Percentiles rank a stretch among this genome's conserved stretches.
These are phyloP conservation scores for Hymenochirus boettgeri DNA, from an alignment of 2,113 vertebrate species.

Conservation along the genomic window DNA sequence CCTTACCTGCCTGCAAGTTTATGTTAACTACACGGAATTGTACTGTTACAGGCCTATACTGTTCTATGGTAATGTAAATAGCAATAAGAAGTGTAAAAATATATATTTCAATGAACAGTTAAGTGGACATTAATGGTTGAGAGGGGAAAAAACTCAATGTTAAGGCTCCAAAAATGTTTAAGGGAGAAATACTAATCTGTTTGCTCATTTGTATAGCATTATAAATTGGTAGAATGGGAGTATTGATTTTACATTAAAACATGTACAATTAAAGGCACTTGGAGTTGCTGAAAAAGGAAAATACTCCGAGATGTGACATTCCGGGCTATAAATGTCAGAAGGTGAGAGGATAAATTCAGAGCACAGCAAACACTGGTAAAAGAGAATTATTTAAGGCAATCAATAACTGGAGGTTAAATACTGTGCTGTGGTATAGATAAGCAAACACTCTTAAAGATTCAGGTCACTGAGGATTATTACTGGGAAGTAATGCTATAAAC, in stretches of 20 bases:
- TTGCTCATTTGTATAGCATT: conserved; percentile 34
- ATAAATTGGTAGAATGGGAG: conserved; percentile 33
- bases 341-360: conserved; percentile 28
- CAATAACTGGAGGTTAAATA: conserved; percentile 34
- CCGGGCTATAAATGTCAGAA: conserved; percentile 31
- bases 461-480: background rate
- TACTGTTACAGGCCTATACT: too few species aligned
- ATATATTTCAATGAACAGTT: conserved; percentile 30
- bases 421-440: conserved; percentile 21
- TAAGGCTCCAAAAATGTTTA: conserved; percentile 11
- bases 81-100: conserved; percentile 26
- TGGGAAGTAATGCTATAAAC: background rate
- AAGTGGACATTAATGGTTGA: conserved; percentile 25
- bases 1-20: too few species aligned
- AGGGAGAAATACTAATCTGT: conserved; percentile 32
- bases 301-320: conserved; percentile 14
- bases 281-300: conserved; percentile 29
- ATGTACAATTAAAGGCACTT: conserved; percentile 31
- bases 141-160: conserved; percentile 4
- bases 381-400: conserved; percentile 33
- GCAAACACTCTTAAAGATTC: conserved; percentile 20
- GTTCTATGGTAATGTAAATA: too few species aligned
- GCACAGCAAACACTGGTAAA: conserved; percentile 27
- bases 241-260: conserved; percentile 35
- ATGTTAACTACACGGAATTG: too few species aligned